These are phyloP conservation scores for Aspidiotus destructor DNA, from an alignment of 2,888 invertebrate species.

Conservation along the genomic window DNA sequence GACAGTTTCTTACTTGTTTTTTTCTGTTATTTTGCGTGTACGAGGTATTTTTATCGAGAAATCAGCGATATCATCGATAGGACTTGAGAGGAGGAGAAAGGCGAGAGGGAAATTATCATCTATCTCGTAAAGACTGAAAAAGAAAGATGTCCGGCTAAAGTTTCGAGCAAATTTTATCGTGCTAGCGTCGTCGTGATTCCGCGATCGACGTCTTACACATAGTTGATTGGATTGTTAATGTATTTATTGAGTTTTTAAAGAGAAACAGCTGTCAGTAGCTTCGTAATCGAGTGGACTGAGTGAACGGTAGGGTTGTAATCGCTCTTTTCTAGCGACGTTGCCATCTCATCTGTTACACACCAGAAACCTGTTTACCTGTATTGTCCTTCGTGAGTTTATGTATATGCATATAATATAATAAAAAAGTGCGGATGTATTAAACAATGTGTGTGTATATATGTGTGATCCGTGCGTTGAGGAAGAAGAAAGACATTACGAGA, in stretches of 20 bases:
- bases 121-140: neutral
- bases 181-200: neutral
- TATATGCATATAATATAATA: neutral
- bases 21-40: too few relatives aligned
- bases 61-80: neutral
- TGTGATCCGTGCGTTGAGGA: too few relatives aligned
- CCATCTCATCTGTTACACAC: conserved; percentile 13
- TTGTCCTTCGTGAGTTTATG: conserved; percentile 27
- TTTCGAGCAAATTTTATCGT: neutral
- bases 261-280: conserved; percentile 11
- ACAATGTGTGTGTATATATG: conserved; percentile 1
- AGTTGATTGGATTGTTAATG: conserved; percentile 11
- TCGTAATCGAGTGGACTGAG: conserved; percentile 25
- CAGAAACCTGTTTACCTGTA: conserved; percentile 31
- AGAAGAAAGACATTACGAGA: too few relatives aligned
- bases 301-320: conserved; percentile 31
- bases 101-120: neutral
- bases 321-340: conserved; percentile 28
- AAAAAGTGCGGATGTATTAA: conserved; percentile 22
- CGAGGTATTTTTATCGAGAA: neutral
- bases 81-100: neutral
- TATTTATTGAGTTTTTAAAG: conserved; percentile 16
- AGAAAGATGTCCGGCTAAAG: neutral
- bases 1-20: too few relatives aligned
- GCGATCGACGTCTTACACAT: neutral